Percentiles rank a stretch among this genome's conserved stretches.
These are phyloP conservation scores for Noctua fimbriata DNA, from an alignment of 2,888 invertebrate genomes.

Conservation along the genomic window DNA sequence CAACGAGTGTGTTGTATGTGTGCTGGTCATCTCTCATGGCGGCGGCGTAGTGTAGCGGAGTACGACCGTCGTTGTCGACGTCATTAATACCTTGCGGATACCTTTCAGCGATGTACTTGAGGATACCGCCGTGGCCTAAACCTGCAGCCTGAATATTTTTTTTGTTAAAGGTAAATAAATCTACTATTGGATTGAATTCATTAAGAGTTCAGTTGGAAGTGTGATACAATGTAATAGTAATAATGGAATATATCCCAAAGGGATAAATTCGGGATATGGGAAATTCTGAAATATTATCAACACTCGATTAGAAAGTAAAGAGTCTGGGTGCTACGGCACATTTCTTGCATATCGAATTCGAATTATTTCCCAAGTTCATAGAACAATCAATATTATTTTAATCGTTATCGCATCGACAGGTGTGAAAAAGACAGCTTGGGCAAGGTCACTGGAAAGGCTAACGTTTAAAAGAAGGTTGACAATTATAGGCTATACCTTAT, in stretches of 20 bases:
- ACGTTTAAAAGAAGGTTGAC: neutral
- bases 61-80: slow-evolving; percentile 95
- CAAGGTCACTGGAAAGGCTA: slow-evolving; percentile 2
- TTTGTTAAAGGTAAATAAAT: neutral
- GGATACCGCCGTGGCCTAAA: slow-evolving; percentile 93
- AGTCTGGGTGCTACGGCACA: neutral
- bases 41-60: slow-evolving; percentile 97
- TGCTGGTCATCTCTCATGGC: slow-evolving; percentile 94
- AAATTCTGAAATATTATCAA: neutral
- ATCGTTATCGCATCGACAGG: neutral
- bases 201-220: neutral
- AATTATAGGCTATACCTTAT: slow-evolving; percentile 90
- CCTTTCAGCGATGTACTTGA: slow-evolving; percentile 93
- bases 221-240: neutral
- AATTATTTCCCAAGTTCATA: neutral
- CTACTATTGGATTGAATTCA: neutral
- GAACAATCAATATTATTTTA: slow-evolving; percentile 17
- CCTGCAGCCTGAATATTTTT: slow-evolving; percentile 92
- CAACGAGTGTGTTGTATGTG: slow-evolving; percentile 94
- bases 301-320: neutral
- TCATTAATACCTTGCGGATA: slow-evolving; percentile 93
- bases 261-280: neutral
- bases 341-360: neutral
- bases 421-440: slow-evolving; percentile 24
- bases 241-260: neutral